phyloP scores from a whole-genome alignment of 1,140 invertebrate species.

The Magallana ariakensis region DNA sequence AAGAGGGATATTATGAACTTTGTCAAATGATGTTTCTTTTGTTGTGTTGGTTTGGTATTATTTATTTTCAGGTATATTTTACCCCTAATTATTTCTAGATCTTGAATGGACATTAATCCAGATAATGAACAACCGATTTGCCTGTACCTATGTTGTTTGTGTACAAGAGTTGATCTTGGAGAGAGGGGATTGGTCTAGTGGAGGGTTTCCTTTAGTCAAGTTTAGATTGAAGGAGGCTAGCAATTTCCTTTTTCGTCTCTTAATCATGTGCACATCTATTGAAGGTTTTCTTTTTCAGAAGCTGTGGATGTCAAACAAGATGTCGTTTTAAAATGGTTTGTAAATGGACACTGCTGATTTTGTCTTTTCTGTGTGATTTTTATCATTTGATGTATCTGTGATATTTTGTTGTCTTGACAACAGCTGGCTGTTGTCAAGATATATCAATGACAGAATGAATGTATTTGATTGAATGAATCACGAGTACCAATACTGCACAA shows the following conservation, averaged over 20 bases:
- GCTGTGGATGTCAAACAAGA: background rate
- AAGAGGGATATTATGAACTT: too few species aligned
- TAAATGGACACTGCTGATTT: background rate
- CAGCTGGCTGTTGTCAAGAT: background rate
- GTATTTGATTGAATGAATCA: background rate
- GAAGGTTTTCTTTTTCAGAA: conserved; percentile 1
- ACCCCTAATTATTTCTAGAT: too few species aligned
- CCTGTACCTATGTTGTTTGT: too few species aligned
- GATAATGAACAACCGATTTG: too few species aligned
- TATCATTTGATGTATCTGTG: background rate
- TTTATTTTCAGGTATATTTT: too few species aligned
- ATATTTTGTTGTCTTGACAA: conserved; percentile 9
- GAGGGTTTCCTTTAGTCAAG: too few species aligned
- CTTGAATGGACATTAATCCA: too few species aligned
- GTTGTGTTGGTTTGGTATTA: too few species aligned
- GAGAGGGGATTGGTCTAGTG: too few species aligned
- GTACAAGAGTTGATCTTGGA: too few species aligned
- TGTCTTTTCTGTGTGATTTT: background rate
- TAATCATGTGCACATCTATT: background rate
- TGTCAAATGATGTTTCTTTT: too few species aligned
- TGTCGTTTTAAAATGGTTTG: background rate
- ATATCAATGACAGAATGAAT: background rate
- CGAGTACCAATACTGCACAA: background rate
- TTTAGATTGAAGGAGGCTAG: too few species aligned
- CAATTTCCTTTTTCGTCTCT: background rate